These are phyloP conservation scores for Athene cunicularia DNA, from an alignment of 2,113 vertebrate species.

Conservation along the genomic window DNA sequence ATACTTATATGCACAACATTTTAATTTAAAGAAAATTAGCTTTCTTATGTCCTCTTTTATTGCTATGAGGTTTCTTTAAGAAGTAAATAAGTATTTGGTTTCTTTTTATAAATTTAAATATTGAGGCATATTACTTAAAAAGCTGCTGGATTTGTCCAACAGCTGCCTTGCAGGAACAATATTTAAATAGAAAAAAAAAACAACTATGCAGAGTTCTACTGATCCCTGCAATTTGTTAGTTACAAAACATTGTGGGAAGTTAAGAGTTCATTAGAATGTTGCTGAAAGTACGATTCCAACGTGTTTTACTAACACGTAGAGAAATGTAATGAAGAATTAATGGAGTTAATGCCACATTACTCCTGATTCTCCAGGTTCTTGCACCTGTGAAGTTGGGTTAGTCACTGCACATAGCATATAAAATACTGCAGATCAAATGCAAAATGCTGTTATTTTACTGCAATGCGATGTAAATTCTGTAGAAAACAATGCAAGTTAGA, in stretches of 20 bases:
- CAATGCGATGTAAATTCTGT: not conserved
- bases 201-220: not conserved
- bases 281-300: not conserved
- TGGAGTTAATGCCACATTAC: not conserved
- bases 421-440: not conserved
- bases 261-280: not conserved
- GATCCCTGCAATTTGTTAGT: not conserved
- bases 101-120: not conserved
- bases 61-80: not conserved
- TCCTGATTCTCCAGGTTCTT: not conserved
- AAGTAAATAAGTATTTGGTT: not conserved
- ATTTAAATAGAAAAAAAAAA: not conserved
- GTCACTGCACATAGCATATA: too few species aligned
- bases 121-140: not conserved
- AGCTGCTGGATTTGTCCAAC: not conserved
- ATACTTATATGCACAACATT: fast-evolving
- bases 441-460: not conserved
- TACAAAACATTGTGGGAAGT: not conserved
- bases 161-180: not conserved
- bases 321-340: not conserved
- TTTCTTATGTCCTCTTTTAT: not conserved
- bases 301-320: not conserved
- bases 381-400: not conserved
- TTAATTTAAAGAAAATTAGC: not conserved
- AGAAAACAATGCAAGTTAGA: not conserved